These are phyloP conservation scores for Leptopilina drosophilae DNA, from an alignment of 2,888 invertebrate genomes.

Conservation along the genomic window DNA sequence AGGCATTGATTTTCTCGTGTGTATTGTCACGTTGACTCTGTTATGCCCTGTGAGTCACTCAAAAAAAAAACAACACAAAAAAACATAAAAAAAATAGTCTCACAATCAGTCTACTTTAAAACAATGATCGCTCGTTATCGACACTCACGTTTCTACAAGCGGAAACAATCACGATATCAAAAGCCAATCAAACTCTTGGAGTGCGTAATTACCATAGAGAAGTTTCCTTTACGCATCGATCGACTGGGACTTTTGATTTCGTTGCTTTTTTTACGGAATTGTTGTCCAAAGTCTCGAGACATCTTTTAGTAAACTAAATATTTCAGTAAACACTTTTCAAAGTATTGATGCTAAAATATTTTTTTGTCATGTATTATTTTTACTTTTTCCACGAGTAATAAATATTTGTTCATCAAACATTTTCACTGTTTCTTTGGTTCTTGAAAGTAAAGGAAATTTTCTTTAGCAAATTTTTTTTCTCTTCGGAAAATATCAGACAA, in stretches of 20 bases:
- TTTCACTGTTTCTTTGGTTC: too few species aligned
- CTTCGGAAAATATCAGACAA: too few species aligned
- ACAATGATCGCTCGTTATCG: constrained; percentile 43
- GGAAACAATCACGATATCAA: constrained; percentile 34
- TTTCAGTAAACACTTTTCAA: too few species aligned
- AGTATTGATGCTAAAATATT: too few species aligned
- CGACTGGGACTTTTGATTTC: not conserved
- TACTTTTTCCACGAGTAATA: too few species aligned
- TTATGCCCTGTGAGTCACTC: constrained; percentile 55
- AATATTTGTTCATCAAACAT: too few species aligned
- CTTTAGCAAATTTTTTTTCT: too few species aligned
- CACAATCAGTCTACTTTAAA: constrained; percentile 34
- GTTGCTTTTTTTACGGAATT: not conserved
- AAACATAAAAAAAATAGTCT: not conserved
- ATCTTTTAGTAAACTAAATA: too few species aligned
- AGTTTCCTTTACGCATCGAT: constrained; percentile 6
- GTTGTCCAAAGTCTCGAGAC: too few species aligned
- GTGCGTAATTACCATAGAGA: constrained; percentile 24
- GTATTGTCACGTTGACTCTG: constrained; percentile 69
- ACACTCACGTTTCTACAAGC: constrained; percentile 34
- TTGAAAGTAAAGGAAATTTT: too few species aligned
- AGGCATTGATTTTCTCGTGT: constrained; percentile 72
- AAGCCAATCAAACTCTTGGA: constrained; percentile 34
- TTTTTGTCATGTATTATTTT: too few species aligned
- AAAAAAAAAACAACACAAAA: not conserved